These are phyloP conservation scores for Lissonota sp. DNA, from an alignment of 2,888 invertebrate genomes.

Conservation along the genomic window DNA sequence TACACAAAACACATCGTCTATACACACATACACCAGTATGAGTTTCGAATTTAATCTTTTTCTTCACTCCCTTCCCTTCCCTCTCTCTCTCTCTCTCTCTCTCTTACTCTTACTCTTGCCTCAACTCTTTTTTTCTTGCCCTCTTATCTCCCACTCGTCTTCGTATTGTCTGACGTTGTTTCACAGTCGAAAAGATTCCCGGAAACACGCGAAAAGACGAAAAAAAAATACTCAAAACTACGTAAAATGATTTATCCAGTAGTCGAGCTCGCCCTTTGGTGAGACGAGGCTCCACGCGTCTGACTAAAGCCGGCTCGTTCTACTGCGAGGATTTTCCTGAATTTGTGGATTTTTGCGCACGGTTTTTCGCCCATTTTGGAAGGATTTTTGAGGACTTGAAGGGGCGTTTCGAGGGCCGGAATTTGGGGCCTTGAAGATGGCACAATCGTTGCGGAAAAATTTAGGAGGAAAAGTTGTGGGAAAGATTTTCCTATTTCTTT, in stretches of 20 bases:
- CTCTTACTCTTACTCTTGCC: neutral
- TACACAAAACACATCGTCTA: conserved; percentile 77
- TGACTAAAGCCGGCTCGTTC: neutral
- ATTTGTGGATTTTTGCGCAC: neutral
- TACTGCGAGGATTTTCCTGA: neutral
- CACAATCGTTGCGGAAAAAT: no score
- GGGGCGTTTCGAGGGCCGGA: neutral
- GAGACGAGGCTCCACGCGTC: conserved; percentile 27
- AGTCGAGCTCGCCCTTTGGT: conserved; percentile 37
- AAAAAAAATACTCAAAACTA: neutral
- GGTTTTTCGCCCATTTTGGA: no score
- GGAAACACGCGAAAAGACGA: conserved; percentile 10
- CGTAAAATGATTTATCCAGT: conserved; percentile 21
- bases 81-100: conserved; percentile 14
- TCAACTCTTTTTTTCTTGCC: neutral
- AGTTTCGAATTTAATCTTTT: conserved; percentile 77
- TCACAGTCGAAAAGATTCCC: conserved; percentile 10
- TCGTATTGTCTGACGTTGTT: conserved; percentile 12
- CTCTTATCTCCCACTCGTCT: neutral
- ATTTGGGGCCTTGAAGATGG: no score
- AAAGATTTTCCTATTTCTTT: conserved; percentile 28
- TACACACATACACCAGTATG: conserved; percentile 58
- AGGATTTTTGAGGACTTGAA: neutral
- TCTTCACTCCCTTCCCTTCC: neutral
- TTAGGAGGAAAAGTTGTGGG: no score